phyloP scores from a whole-genome alignment of 2,113 vertebrate species.

The Psittacara wagleri region DNA sequence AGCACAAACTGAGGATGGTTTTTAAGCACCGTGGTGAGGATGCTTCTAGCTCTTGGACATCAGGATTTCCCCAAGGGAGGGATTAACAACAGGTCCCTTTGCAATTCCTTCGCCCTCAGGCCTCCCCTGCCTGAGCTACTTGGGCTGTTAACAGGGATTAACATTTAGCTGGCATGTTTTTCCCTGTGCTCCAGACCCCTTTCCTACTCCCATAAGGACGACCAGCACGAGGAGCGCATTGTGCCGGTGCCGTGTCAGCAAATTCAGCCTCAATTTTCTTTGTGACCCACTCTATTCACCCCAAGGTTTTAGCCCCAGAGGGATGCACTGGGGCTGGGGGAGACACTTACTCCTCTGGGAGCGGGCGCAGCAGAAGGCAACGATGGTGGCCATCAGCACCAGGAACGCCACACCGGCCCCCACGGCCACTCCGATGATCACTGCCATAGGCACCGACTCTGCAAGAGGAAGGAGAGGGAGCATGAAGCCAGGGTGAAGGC shows the following conservation, averaged over 20 bases:
- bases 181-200: background rate
- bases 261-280: background rate
- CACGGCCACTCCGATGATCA: constrained; percentile 97
- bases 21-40: background rate
- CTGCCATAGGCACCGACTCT: constrained; percentile 95
- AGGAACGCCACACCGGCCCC: constrained; percentile 95
- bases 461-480: constrained; percentile 59
- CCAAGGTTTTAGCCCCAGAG: background rate
- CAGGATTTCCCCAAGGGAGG: background rate
- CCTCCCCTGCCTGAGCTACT: background rate
- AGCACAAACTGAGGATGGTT: background rate
- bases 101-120: background rate
- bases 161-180: background rate
- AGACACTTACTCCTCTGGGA: constrained; percentile 94
- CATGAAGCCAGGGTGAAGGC: background rate
- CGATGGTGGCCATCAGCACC: constrained; percentile 95
- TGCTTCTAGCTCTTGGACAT: background rate
- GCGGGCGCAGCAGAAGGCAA: constrained; percentile 96
- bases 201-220: background rate
- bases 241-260: rapidly evolving
- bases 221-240: background rate
- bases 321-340: rapidly evolving
- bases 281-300: rapidly evolving
- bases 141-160: background rate
- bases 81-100: background rate